Evolutionary conservation across 2,888 invertebrate genomes (phyloP).

Genomic region (Charanyca ferruginea): DNA sequence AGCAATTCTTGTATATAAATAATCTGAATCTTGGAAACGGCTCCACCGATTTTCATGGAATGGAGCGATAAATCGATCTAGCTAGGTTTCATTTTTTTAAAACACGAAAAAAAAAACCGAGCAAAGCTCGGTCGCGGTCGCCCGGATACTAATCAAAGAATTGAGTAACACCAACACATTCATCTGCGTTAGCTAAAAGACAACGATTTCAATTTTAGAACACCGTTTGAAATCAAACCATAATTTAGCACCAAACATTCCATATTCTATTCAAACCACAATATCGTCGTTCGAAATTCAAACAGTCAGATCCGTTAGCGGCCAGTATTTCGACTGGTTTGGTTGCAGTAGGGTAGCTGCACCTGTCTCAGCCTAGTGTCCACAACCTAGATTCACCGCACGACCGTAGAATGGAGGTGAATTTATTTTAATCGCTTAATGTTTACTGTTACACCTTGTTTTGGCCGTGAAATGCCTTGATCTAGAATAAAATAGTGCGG

Average conservation of each 20-base stretch:
- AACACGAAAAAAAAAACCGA: no score
- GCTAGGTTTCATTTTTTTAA: no score
- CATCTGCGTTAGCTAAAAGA: not conserved
- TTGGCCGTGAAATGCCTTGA: constrained; percentile 18
- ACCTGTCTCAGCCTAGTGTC: constrained; percentile 58
- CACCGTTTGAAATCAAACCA: constrained; percentile 14
- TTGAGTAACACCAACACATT: no score
- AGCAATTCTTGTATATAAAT: no score
- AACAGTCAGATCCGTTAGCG: constrained; percentile 57
- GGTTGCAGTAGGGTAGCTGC: constrained; percentile 59
- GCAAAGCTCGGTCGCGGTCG: no score
- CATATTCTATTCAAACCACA: constrained; percentile 43
- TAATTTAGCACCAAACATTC: constrained; percentile 30
- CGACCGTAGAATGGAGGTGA: constrained; percentile 40
- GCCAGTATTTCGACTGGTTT: constrained; percentile 61
- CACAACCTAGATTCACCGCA: constrained; percentile 55
- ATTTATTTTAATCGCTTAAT: constrained; percentile 52
- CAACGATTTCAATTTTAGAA: constrained; percentile 36
- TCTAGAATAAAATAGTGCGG: constrained; percentile 3
- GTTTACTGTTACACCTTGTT: constrained; percentile 45
- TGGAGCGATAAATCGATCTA: no score
- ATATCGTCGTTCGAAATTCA: constrained; percentile 55
- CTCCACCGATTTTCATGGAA: no score
- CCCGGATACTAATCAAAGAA: no score
- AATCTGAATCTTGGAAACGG: no score